These are phyloP conservation scores for Plumapathes pennacea DNA, from an alignment of 92 coral and sea anemone genomes.

Conservation along the genomic window DNA sequence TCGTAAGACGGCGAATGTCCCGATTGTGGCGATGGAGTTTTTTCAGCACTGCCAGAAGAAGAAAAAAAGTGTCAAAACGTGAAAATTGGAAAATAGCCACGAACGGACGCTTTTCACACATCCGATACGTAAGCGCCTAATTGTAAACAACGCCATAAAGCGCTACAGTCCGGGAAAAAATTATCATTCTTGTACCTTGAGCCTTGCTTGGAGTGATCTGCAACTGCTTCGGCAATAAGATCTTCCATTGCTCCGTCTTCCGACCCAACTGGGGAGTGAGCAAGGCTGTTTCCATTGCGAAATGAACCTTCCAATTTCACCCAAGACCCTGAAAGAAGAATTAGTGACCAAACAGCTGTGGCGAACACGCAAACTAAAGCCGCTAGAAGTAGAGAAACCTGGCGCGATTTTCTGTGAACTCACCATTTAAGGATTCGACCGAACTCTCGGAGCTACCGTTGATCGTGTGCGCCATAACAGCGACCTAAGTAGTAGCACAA, in stretches of 20 bases:
- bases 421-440: slow-evolving; percentile 89
- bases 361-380: slow-evolving; percentile 13
- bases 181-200: slow-evolving; percentile 58
- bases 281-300: slow-evolving; percentile 81
- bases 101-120: no score
- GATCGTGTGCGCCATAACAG: slow-evolving; percentile 53
- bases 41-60: no score
- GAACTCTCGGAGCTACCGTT: slow-evolving; percentile 87
- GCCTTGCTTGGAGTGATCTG: slow-evolving; percentile 70
- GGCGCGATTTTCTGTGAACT: slow-evolving; percentile 3
- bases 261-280: slow-evolving; percentile 80
- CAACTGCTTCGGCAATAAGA: slow-evolving; percentile 92
- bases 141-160: no score
- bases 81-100: no score
- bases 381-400: not conserved
- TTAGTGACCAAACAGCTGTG: slow-evolving; percentile 1
- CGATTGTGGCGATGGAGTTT: slow-evolving; percentile 21
- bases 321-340: slow-evolving; percentile 82
- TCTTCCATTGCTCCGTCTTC: slow-evolving; percentile 96
- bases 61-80: no score
- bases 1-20: no score
- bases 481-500: no score
- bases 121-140: no score
- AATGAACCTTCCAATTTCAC: slow-evolving; percentile 83
- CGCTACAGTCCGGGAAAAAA: no score